Evolutionary conservation across 2,888 invertebrate species (phyloP), one percentile per base, ranked within the genome.

Genomic region (Stegophylla sp.): DNA sequence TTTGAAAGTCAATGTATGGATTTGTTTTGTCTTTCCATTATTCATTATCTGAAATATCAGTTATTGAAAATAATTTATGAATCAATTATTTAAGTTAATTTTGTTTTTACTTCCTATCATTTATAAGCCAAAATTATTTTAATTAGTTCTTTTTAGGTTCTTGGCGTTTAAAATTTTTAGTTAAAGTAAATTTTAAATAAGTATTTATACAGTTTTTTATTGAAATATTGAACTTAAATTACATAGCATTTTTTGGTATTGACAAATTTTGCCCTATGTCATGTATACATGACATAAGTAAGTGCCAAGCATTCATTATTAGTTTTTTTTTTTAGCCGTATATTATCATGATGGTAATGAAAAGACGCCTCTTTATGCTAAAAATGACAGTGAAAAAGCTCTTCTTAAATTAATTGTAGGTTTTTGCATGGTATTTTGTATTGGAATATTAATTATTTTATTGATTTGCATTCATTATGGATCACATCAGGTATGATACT

Each of bases 401-500:
- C 34, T 82, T n/a, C 75, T 93, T 77, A 89, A 90, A 84, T 88
- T 92, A 82, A 91, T 94, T 83, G 88, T 91, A 72, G 88, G 88
- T 34, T 91, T 91, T 82, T 92, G 93, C 86, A 88, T 90, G 61
- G 88, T 89, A 56, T 89, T 94, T 84, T 89, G 92, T 26, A 86
- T 89, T 81, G 90, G 91, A 83, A 90, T 94, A 84, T 92, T 93
- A 23, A 86, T 92, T 64, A 92, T 93, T 56, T 88, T 94, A 73
- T 88, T 92, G 82, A 87, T 92, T 69, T 92, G 93, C 86, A 91
- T 94, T 84, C 89, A 92, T 86, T 90, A 91, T 85, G 92, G 92
- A 3, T 91, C 92, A 85, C 91, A 91, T 85, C 91, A 93, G 90
- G 93, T 92, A 85, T 84, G 83, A 56, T 73, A 59, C 34, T 43